Evolutionary conservation across 2,113 vertebrate species (phyloP).

Genomic region (Forbesichthys agassizii): DNA sequence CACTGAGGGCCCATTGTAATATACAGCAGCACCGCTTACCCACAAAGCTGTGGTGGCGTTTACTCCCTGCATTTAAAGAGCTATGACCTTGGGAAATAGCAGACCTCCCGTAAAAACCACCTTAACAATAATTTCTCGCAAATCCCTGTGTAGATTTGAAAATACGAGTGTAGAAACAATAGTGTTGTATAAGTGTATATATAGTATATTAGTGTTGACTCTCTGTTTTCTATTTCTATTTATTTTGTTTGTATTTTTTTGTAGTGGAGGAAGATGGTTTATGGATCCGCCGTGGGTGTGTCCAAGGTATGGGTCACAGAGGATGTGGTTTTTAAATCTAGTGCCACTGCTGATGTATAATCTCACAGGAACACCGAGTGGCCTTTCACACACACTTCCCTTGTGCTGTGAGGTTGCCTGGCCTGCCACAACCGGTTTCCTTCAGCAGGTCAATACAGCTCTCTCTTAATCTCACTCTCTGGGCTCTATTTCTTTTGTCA

Average conservation of each 20-base stretch:
- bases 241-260: slow-evolving; percentile 24
- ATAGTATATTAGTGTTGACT: too few relatives aligned
- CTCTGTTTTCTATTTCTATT: too few relatives aligned
- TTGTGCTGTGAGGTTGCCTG: slow-evolving; percentile 35
- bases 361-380: slow-evolving; percentile 52
- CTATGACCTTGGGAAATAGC: not conserved
- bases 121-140: too few relatives aligned
- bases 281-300: not conserved
- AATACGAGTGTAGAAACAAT: not conserved
- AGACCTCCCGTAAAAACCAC: too few relatives aligned
- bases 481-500: slow-evolving; percentile 5
- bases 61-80: slow-evolving; percentile 14
- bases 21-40: slow-evolving; percentile 23
- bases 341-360: slow-evolving; percentile 39
- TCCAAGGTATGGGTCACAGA: slow-evolving; percentile 25
- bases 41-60: slow-evolving; percentile 23
- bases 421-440: not conserved
- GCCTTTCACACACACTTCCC: slow-evolving; percentile 65
- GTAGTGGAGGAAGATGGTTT: slow-evolving; percentile 28
- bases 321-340: slow-evolving; percentile 56
- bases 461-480: slow-evolving; percentile 38
- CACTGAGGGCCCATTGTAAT: slow-evolving; percentile 35
- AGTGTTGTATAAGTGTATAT: not conserved
- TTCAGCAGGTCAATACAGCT: not conserved
- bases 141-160: not conserved